Base-by-base conservation (phyloP, 2,797 vertebrate genomes). In the Amphiprion clarkii region DNA sequence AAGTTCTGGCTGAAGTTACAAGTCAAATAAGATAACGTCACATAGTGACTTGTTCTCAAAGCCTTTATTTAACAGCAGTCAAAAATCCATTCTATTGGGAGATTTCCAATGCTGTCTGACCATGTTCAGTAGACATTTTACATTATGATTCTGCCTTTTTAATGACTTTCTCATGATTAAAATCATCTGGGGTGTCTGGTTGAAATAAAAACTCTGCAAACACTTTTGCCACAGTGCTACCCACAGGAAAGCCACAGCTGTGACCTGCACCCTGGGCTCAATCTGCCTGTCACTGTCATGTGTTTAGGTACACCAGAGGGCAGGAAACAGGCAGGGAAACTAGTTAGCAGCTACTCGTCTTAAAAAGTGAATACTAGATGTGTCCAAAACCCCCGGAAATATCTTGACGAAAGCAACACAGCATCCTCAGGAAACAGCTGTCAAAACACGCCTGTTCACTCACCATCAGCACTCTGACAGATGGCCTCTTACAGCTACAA, bases 361-460 rank as follows among this genome's bases (percentile, higher is more conserved):
- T 48, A 12, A 71, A 68, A 55, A 72, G 13, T 17, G 0, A 59
- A 64, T 10, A 16, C 49, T 8, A 17, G 40, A 60, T 29, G 11
- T 19, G 27, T 78, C 75, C 33, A 23, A 69, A 23, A 67, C 57
- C 66, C 51, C 19, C 6, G 25, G 17, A n/a, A 77, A 71, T 40
- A 58, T 60, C 54, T 55, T 1, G 64, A 67, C 12, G 11, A 81
- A 55, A 74, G 69, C 19, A 68, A n/a, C n/a, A 57, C 55, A 53
- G 78, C 65, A 55, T 85, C 73, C 54, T 42, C 29, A 51, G 78
- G 72, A 85, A 85, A 79, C 71, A 83, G 87, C 77, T 87, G 84
- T 85, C 62, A 71, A 70, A 85, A 77, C 67, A 63, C 0, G n/a
- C 39, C 63, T 48, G 79, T 31, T 63, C 57, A 33, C 64, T 70